These are phyloP conservation scores for Okapia johnstoni DNA, from an alignment of 2,113 vertebrate species.

Conservation along the genomic window DNA sequence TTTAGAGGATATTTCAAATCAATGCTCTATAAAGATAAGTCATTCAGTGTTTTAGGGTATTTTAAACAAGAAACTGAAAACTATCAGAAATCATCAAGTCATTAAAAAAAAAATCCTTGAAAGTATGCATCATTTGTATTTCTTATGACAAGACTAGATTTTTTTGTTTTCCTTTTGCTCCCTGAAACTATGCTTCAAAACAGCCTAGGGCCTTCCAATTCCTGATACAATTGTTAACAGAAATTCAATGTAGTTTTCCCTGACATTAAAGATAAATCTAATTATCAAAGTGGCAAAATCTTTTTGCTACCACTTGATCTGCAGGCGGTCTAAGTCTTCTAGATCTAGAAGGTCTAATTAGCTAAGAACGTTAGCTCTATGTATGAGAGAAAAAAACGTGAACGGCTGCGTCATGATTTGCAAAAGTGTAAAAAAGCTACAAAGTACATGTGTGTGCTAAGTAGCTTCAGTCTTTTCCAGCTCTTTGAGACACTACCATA, in stretches of 20 bases:
- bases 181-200: not conserved
- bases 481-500: not conserved
- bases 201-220: not conserved
- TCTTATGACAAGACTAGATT: not conserved
- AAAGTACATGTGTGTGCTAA: not conserved
- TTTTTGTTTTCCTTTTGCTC: not conserved
- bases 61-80: slow-evolving; percentile 23
- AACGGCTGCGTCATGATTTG: not conserved
- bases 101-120: not conserved
- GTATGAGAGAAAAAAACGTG: too few species aligned
- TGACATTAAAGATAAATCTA: not conserved
- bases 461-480: not conserved
- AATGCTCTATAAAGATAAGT: not conserved
- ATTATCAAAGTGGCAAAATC: not conserved
- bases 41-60: not conserved
- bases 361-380: too few species aligned
- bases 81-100: not conserved
- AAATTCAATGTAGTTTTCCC: not conserved
- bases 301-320: not conserved
- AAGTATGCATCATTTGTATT: not conserved
- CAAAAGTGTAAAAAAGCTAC: not conserved
- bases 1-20: slow-evolving; percentile 7
- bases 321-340: not conserved
- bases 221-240: not conserved
- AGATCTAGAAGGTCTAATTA: too few species aligned